Evolutionary conservation across 1,140 invertebrate genomes (phyloP).

Genomic region (Leptinotarsa defecta): DNA sequence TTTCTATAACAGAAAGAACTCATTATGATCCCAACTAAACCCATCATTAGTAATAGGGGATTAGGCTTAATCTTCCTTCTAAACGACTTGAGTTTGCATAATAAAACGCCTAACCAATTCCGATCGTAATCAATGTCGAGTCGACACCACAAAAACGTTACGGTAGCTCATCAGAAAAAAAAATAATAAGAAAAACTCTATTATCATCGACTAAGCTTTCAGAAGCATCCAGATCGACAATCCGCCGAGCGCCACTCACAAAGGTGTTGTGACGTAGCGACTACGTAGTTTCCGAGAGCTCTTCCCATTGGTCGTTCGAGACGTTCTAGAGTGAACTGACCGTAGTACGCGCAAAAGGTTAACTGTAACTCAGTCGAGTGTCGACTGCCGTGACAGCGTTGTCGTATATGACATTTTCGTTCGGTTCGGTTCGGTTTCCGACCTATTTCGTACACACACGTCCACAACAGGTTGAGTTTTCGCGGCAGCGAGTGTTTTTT

Average conservation of each 20-base stretch:
- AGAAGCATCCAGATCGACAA: slow-evolving; percentile 17
- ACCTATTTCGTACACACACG: slow-evolving; percentile 16
- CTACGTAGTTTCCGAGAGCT: slow-evolving; percentile 37
- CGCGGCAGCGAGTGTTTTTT: slow-evolving; percentile 7
- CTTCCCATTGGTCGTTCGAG: slow-evolving; percentile 37
- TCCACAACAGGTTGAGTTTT: slow-evolving; percentile 24
- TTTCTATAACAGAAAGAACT: neutral
- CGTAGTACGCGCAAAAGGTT: slow-evolving; percentile 44
- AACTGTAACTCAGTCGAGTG: slow-evolving; percentile 44
- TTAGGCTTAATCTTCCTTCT: neutral
- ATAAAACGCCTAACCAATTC: slow-evolving; percentile 7
- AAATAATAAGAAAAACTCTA: slow-evolving; percentile 14
- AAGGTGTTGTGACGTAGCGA: slow-evolving; percentile 35
- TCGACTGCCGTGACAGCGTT: slow-evolving; percentile 26
- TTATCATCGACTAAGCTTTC: slow-evolving; percentile 3
- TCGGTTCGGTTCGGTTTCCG: slow-evolving; percentile 12
- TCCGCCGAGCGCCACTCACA: slow-evolving; percentile 33
- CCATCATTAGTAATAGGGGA: slow-evolving; percentile 11
- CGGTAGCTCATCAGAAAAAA: neutral
- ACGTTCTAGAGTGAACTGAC: slow-evolving; percentile 49
- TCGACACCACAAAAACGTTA: neutral
- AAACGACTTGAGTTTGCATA: neutral
- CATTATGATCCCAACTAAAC: neutral
- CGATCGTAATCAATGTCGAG: neutral
- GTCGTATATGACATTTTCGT: slow-evolving; percentile 10